These are phyloP conservation scores for Imbricaverruca yamaguchii DNA, from an alignment of 2,888 invertebrate genomes.

Conservation along the genomic window DNA sequence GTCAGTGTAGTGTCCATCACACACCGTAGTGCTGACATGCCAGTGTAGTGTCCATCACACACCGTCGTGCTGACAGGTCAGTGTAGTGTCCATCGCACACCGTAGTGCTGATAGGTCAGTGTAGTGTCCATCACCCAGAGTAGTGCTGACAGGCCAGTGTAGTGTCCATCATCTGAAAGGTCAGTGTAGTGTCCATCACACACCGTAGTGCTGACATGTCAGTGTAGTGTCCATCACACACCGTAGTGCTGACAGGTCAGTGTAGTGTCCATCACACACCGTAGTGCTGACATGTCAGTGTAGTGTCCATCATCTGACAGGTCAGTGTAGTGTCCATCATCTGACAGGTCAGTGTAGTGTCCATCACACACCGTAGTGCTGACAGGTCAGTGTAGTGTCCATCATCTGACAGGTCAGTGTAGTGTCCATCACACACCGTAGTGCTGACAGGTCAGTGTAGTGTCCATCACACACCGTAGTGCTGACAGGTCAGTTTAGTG, in stretches of 20 bases:
- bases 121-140: too few species aligned
- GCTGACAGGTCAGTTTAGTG: constrained; percentile 55
- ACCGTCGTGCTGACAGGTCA: constrained; percentile 72
- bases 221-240: constrained; percentile 50
- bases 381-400: constrained; percentile 52
- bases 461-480: constrained; percentile 66
- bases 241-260: constrained; percentile 68
- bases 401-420: constrained; percentile 61
- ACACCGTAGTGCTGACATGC: constrained; percentile 75
- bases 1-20: constrained; percentile 49
- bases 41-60: constrained; percentile 47
- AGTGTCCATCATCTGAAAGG: constrained; percentile 58
- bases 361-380: constrained; percentile 74
- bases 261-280: constrained; percentile 53
- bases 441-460: constrained; percentile 60
- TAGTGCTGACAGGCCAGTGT: constrained; percentile 62
- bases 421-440: constrained; percentile 60
- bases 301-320: constrained; percentile 55
- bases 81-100: constrained; percentile 53
- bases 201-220: constrained; percentile 72
- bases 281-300: constrained; percentile 65
- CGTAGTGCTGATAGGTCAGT: constrained; percentile 65
- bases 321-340: constrained; percentile 45
- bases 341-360: constrained; percentile 55
- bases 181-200: constrained; percentile 49